Evolutionary conservation across 2,888 invertebrate species (phyloP), one percentile per base, ranked within the genome.

Genomic region (Aromia moschata): DNA sequence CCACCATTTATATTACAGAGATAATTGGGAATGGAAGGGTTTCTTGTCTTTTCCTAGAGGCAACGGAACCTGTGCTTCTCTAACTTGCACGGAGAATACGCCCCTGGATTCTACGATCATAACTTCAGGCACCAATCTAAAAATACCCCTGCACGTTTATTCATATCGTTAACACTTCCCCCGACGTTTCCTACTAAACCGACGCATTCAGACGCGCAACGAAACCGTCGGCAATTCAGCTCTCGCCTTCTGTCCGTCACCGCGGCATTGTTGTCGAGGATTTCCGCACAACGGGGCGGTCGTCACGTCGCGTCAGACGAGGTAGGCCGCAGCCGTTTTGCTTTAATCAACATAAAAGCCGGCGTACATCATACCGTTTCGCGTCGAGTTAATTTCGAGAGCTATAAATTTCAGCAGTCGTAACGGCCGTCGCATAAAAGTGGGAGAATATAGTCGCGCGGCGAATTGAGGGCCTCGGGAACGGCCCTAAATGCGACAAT

Each of bases 261-360:
- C 33, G n/a, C n/a, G n/a, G n/a, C n/a, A 33, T 33, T 33, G 33
- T 33, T 11, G n/a, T 33, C 33, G n/a, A 3, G 25, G 7, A 25
- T 25, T 25, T 25, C 25, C n/a, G 33, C 33, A 7, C 33, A 11
- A 11, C 33, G 33, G 3, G 10, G 10, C n/a, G 10, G 33, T 2
- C n/a, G 2, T 11, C 2, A 7, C 33, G 11, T 11, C 33, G 11
- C 14, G 44, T 36, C 17, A 45, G 45, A 38, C 43, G 37, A 49
- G 49, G 44, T 56, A 37, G 31, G 49, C 15, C 14, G 43, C 56
- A 51, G 49, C 49, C 51, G 56, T 49, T 33, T 17, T 5, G 40
- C 17, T 67, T 67, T 67, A 67, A 67, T 67, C 67, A 65, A 58
- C 63, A 62, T 67, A 65, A 65, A 65, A 67, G 67, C 65, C 52